Conservation (phyloP, 1,140 invertebrate genomes). For the Neodiprion fabricii region DNA sequence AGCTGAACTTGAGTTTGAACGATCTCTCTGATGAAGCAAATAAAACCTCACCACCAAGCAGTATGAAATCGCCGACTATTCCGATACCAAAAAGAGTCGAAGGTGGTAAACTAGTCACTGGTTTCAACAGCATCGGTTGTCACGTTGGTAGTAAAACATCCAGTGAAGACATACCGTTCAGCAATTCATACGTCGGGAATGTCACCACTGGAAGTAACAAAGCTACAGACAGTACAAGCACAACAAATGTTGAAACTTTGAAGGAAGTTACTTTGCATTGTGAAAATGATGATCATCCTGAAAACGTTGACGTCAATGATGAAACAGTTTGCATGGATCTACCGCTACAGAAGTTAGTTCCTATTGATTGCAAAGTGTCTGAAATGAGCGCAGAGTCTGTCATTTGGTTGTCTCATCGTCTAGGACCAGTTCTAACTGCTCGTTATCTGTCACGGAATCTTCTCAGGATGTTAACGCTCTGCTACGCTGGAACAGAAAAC, state of each 20-base stretch:
- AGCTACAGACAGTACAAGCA: slow-evolving; percentile 10
- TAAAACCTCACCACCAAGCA: slow-evolving; percentile 41
- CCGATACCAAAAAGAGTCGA: slow-evolving; percentile 62
- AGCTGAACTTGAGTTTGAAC: slow-evolving; percentile 47
- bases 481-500: slow-evolving; percentile 89
- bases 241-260: slow-evolving; percentile 10
- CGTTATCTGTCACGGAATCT: slow-evolving; percentile 90
- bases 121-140: slow-evolving; percentile 68
- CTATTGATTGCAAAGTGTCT: slow-evolving; percentile 73
- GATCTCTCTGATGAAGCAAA: slow-evolving; percentile 46
- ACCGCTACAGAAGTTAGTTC: slow-evolving; percentile 43
- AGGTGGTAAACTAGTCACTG: slow-evolving; percentile 54
- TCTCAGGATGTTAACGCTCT: slow-evolving; percentile 90
- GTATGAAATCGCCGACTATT: slow-evolving; percentile 65
- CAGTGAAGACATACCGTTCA: slow-evolving; percentile 46
- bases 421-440: slow-evolving; percentile 94
- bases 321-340: slow-evolving; percentile 17
- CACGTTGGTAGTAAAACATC: slow-evolving; percentile 66
- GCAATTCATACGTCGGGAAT: slow-evolving; percentile 28
- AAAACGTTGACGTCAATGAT: slow-evolving; percentile 22
- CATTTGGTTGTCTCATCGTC: slow-evolving; percentile 88
- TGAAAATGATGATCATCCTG: slow-evolving; percentile 25
- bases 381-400: slow-evolving; percentile 92
- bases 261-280: slow-evolving; percentile 22
- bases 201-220: slow-evolving; percentile 17